A percentile compares a stretch with the other conserved stretches of the same genome.
phyloP scores from a whole-genome alignment of 2,797 vertebrate species.

The Champsocephalus esox region DNA sequence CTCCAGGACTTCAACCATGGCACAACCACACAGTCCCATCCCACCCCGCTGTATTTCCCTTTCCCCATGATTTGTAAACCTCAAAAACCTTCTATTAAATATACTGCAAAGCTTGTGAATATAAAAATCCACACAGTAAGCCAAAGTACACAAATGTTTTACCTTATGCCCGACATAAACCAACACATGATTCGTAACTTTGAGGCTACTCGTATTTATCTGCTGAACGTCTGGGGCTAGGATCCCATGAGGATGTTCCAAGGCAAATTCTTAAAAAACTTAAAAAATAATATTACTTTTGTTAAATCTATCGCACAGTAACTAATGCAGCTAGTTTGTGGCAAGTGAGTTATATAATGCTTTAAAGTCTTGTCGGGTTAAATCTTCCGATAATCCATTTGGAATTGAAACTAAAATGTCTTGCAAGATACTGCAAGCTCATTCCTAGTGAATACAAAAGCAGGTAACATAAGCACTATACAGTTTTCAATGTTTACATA shows the following conservation, averaged over 20 bases:
- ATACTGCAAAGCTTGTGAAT: conserved; percentile 80
- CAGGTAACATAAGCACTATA: conserved; percentile 81
- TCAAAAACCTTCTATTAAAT: conserved; percentile 73
- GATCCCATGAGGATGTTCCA: conserved; percentile 51
- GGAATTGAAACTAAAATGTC: conserved; percentile 56
- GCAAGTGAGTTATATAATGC: conserved; percentile 59
- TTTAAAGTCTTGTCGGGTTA: conserved; percentile 44
- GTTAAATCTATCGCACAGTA: conserved; percentile 62
- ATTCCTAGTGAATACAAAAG: conserved; percentile 76
- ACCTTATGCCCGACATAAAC: conserved; percentile 62
- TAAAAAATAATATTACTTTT: conserved; percentile 31
- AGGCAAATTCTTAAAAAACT: conserved; percentile 54
- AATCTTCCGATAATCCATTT: conserved; percentile 40
- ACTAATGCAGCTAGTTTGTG: conserved; percentile 66
- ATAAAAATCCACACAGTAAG: conserved; percentile 76
- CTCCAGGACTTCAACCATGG: conserved; percentile 50
- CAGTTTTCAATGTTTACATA: conserved; percentile 77
- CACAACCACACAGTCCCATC: conserved; percentile 30
- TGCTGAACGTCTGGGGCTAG: conserved; percentile 37
- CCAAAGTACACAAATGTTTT: conserved; percentile 72
- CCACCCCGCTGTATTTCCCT: conserved; percentile 18
- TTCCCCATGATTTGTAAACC: conserved; percentile 34
- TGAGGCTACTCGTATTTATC: conserved; percentile 62
- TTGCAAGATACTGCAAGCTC: conserved; percentile 71
- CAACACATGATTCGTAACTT: conserved; percentile 56